Evolutionary conservation across 2,888 invertebrate species (phyloP), one percentile per base, ranked within the genome.

Genomic region (Mechanitis mazaeus): DNA sequence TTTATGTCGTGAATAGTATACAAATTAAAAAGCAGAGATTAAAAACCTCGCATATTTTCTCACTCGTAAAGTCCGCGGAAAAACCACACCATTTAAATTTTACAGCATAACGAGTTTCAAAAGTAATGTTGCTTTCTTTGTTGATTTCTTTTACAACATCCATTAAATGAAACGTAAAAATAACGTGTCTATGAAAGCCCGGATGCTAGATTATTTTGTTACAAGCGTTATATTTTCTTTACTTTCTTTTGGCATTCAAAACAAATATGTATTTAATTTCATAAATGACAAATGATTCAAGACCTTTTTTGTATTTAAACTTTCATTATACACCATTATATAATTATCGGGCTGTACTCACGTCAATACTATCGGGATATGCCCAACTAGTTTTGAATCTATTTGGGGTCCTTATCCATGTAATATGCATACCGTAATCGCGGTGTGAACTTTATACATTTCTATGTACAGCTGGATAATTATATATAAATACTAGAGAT

Each of bases 51-150:
- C 63, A 63, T 59, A 61, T 68, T 63, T 64, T 59, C 64, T 65
- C 58, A 60, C 56, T 53, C 59, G 60, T 65, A 64, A 63, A 59
- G 47, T 59, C 20, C 63, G 45, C 59, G 68, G 58, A 61, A 63
- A 58, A 69, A 67, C 65, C 65, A 57, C 67, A 64, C 63, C 65
- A 62, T 69, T 69, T 70, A 62, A 66, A 64, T 67, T 65, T 61
- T 55, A 50, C 64, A 59, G 63, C 63, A 61, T 64, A 64, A 66
- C 66, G 55, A 58, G 33, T 57, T 61, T 20, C 64, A 61, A 59
- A 54, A 45, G 58, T 58, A 61, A 65, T 59, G 60, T 60, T 60
- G 65, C 58, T 64, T 66, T 62, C 64, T 65, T 66, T 67, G 67
- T 65, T 56, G 65, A 65, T 65, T 65, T 60, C 61, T 64, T 67